Evolutionary conservation across 2,797 vertebrate genomes (phyloP).

Genomic region (Coccyzus lansbergi): DNA sequence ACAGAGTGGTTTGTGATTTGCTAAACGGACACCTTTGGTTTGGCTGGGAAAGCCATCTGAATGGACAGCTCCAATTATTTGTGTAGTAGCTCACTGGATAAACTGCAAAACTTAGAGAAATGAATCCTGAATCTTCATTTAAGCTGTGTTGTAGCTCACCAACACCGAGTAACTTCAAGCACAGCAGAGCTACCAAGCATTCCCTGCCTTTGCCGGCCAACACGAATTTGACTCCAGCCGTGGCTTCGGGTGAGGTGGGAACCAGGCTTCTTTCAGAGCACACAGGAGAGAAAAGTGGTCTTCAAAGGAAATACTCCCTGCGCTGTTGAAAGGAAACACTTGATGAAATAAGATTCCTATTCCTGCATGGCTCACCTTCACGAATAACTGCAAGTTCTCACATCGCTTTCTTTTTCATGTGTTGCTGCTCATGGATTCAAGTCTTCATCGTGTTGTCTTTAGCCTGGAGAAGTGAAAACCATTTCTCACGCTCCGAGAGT

Average conservation of each 20-base stretch:
- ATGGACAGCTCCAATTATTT: neutral
- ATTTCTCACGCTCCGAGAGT: neutral
- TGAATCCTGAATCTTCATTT: neutral
- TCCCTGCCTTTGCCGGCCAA: neutral
- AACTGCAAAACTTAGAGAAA: neutral
- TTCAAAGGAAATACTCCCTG: neutral
- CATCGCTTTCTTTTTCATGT: neutral
- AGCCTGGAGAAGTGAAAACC: neutral
- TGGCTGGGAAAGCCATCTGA: neutral
- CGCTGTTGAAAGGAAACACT: neutral
- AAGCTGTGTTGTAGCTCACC: neutral
- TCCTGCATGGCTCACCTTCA: neutral
- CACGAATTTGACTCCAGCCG: neutral
- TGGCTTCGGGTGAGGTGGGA: neutral
- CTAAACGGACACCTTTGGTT: neutral
- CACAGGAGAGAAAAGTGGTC: neutral
- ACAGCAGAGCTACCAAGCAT: neutral
- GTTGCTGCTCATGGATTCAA: neutral
- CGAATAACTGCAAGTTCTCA: neutral
- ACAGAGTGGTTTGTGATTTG: neutral
- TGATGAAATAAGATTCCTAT: neutral
- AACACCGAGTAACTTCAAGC: neutral
- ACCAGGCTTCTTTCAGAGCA: no score
- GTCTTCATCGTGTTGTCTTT: neutral
- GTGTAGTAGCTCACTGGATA: rapidly evolving